Percentiles rank a stretch among this genome's conserved stretches.
phyloP scores from a whole-genome alignment of 1,140 invertebrate genomes.

The Papilio glaucus region DNA sequence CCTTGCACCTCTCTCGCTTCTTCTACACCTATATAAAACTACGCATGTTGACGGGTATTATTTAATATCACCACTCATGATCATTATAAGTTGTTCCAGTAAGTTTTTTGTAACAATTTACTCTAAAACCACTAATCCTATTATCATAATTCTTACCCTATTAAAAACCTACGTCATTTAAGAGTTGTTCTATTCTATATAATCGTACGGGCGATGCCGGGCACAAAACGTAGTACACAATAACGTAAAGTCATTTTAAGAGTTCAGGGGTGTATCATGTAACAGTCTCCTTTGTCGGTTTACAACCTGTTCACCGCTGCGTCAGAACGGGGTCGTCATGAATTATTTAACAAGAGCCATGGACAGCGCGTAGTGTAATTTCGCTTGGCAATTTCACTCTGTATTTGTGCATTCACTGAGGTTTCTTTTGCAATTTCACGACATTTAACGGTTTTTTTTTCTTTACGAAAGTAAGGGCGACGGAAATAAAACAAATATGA shows the following conservation, averaged over 20 bases:
- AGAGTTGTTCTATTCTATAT: too few relatives aligned
- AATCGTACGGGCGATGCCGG: not conserved
- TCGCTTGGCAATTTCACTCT: constrained; percentile 31
- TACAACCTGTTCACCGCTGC: constrained; percentile 51
- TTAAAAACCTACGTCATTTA: too few relatives aligned
- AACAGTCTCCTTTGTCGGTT: constrained; percentile 66
- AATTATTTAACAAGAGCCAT: constrained; percentile 58
- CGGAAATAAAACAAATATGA: too few relatives aligned
- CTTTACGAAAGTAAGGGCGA: not conserved
- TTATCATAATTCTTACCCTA: too few relatives aligned
- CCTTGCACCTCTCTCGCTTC: too few relatives aligned
- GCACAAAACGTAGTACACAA: not conserved
- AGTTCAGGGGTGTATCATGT: constrained; percentile 56
- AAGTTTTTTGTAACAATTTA: too few relatives aligned
- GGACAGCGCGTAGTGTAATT: constrained; percentile 31
- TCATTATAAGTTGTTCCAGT: too few relatives aligned
- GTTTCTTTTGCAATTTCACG: constrained; percentile 14
- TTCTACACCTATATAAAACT: too few relatives aligned
- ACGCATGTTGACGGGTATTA: too few relatives aligned
- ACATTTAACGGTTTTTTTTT: not conserved
- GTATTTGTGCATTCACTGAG: constrained; percentile 26
- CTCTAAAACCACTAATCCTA: too few relatives aligned
- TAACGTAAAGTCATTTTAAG: constrained; percentile 32
- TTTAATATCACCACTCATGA: too few relatives aligned
- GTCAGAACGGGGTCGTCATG: constrained; percentile 53